A percentile compares a stretch with the other conserved stretches of the same genome.
Conservation (phyloP, 2,797 vertebrate genomes). For the Ibycter americanus region DNA sequence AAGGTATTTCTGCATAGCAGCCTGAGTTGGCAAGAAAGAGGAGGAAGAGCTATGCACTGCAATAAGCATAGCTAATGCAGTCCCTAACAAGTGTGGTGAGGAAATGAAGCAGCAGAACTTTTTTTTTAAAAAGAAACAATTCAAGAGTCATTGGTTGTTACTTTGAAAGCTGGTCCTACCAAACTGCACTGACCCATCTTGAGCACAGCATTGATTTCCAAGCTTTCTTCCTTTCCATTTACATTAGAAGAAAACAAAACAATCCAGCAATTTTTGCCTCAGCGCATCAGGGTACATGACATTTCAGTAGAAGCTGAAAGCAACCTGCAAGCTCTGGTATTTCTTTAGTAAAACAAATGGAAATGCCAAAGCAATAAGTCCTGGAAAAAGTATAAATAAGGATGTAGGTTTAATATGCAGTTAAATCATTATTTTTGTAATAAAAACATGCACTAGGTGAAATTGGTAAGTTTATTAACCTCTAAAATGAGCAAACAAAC, state of each 20-base stretch:
- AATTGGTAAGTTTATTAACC: neutral
- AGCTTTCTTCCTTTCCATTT: neutral
- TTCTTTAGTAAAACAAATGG: neutral
- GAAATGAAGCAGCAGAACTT: neutral
- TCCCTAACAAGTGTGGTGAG: neutral
- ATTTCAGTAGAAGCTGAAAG: neutral
- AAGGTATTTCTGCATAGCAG: neutral
- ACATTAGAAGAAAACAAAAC: neutral
- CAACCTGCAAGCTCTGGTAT: neutral
- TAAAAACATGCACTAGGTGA: neutral
- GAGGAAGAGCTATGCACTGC: neutral
- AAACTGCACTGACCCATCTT: neutral
- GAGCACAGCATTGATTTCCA: neutral
- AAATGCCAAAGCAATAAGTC: neutral
- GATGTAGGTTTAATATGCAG: neutral
- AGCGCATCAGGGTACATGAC: neutral
- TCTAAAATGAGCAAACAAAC: neutral
- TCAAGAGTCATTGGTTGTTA: neutral
- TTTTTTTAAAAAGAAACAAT: neutral
- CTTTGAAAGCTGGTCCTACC: neutral
- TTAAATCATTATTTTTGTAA: neutral
- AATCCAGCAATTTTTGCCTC: neutral
- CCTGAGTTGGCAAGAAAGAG: neutral
- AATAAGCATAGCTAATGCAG: accelerated
- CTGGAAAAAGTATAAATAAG: neutral